A percentile compares a stretch with the other conserved stretches of the same genome.
These are phyloP conservation scores for Apamea anceps DNA, from an alignment of 2,888 invertebrate genomes.

Conservation along the genomic window DNA sequence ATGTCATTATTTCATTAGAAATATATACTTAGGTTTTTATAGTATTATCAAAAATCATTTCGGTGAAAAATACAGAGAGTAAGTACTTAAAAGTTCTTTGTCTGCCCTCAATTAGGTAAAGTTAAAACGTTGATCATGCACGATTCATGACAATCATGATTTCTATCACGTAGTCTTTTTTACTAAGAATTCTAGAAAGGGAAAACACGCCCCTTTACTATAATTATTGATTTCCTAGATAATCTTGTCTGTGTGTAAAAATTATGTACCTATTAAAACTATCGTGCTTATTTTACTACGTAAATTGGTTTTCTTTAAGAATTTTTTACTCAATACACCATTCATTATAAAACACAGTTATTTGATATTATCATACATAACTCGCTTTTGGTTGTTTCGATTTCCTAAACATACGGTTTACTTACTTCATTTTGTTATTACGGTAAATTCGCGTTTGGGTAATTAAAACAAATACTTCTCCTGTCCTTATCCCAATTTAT, in stretches of 20 bases:
- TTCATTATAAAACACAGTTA: conserved; percentile 42
- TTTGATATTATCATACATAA: conserved; percentile 31
- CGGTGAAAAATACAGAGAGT: neutral
- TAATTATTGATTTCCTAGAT: conserved; percentile 30
- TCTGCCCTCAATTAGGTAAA: neutral
- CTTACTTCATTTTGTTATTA: conserved; percentile 12
- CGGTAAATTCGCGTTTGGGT: conserved; percentile 12
- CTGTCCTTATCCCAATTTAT: neutral
- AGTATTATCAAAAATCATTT: neutral
- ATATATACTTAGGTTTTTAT: neutral
- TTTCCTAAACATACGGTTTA: conserved; percentile 27
- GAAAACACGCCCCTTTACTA: neutral
- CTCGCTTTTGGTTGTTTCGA: conserved; percentile 31
- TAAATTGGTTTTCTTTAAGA: neutral
- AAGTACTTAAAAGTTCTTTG: neutral
- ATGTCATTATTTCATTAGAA: neutral
- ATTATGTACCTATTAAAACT: neutral
- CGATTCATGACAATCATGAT: conserved; percentile 31
- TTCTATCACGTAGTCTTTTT: conserved; percentile 26
- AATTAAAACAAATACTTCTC: conserved; percentile 5
- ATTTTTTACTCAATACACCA: neutral
- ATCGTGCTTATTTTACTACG: conserved; percentile 5
- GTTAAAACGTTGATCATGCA: neutral
- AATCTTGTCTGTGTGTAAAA: neutral
- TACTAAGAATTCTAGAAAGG: neutral